phyloP scores from a whole-genome alignment of 1,140 invertebrate species.

The Phenacoccus solenopsis region DNA sequence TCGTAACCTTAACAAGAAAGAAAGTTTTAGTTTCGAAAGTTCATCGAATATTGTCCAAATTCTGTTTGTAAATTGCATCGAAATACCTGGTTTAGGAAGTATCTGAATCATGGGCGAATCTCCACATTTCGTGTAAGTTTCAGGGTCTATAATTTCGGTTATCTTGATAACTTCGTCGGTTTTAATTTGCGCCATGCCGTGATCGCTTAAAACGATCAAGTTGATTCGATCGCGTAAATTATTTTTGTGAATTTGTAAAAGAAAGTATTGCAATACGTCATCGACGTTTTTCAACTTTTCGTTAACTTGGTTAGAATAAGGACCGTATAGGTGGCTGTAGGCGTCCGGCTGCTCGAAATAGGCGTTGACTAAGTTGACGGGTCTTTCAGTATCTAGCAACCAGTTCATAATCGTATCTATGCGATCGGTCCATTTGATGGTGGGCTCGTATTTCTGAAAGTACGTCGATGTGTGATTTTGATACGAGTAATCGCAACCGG shows the following conservation, averaged over 20 bases:
- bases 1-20: conserved; percentile 7
- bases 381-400: conserved; percentile 42
- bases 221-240: conserved; percentile 44
- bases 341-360: conserved; percentile 63
- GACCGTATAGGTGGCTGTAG: conserved; percentile 41
- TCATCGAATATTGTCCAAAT: background rate
- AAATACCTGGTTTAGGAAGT: conserved; percentile 39
- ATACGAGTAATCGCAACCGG: conserved; percentile 39
- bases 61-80: background rate
- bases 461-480: conserved; percentile 35
- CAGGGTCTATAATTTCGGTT: conserved; percentile 38
- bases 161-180: conserved; percentile 43
- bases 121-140: conserved; percentile 37
- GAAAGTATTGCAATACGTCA: conserved; percentile 41
- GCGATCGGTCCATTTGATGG: conserved; percentile 39
- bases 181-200: conserved; percentile 50
- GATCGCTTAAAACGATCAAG: conserved; percentile 58
- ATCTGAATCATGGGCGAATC: conserved; percentile 40
- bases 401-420: conserved; percentile 49
- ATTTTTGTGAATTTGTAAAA: conserved; percentile 42
- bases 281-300: conserved; percentile 42
- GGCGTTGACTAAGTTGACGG: conserved; percentile 49
- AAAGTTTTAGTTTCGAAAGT: background rate
- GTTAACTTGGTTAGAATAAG: conserved; percentile 35
- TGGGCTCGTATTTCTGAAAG: conserved; percentile 38